Conservation (phyloP, 2,113 vertebrate species). For the Bostrychus sinensis region DNA sequence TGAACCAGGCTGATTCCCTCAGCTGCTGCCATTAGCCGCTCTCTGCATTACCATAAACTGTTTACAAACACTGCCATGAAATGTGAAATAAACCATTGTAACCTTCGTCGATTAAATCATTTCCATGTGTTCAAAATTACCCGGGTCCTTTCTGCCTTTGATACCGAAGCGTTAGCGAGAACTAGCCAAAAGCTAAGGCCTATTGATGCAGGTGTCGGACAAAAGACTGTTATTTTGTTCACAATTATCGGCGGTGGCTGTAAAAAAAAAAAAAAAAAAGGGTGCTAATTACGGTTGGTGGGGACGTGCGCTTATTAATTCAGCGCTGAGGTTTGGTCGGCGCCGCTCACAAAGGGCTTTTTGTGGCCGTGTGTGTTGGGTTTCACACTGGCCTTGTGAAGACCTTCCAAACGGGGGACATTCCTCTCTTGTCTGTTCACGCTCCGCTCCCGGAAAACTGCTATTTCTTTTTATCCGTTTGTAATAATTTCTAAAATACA, state of each 20-base stretch:
- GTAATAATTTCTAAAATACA: no score
- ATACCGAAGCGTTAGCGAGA: neutral
- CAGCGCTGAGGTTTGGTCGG: no score
- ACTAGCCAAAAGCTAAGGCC: neutral
- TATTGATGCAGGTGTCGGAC: constrained; percentile 3
- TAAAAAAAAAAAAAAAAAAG: neutral
- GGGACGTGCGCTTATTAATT: no score
- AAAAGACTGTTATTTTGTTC: neutral
- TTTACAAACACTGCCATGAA: neutral
- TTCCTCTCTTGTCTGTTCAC: neutral
- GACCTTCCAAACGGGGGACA: constrained; percentile 25
- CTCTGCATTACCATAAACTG: neutral
- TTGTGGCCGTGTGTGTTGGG: neutral
- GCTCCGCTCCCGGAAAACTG: no score
- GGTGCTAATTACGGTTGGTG: neutral
- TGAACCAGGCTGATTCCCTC: no score
- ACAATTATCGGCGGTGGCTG: neutral
- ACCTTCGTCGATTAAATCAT: neutral
- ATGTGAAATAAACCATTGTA: neutral
- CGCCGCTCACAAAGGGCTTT: neutral
- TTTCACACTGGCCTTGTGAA: constrained; percentile 14
- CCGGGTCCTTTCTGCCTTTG: neutral
- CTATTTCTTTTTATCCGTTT: no score
- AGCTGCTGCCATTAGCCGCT: no score
- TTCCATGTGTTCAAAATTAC: no score